A percentile compares a stretch with the other conserved stretches of the same genome.
phyloP scores from a whole-genome alignment of 2,797 vertebrate genomes.

The Garrulus glandarius region DNA sequence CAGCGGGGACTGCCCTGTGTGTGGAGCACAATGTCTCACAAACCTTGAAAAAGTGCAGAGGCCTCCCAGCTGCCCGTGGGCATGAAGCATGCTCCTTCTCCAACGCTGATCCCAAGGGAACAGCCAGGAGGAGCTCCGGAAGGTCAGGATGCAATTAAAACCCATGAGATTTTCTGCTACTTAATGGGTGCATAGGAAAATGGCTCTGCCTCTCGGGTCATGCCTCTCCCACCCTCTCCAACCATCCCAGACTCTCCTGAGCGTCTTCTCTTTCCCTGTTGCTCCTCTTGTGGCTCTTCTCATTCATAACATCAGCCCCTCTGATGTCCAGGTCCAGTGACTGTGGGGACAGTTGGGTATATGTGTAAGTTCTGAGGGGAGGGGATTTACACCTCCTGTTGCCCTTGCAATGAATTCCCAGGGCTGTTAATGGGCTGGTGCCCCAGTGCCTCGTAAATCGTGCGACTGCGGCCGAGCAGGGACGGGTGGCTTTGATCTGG shows the following conservation, averaged over 20 bases:
- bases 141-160: constrained; percentile 42
- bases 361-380: constrained; percentile 46
- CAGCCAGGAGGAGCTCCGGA: background rate
- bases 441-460: constrained; percentile 81
- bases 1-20: background rate
- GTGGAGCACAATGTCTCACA: background rate
- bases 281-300: background rate
- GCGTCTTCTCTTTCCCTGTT: background rate
- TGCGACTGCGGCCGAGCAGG: constrained; percentile 30
- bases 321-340: background rate
- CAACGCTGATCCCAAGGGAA: background rate
- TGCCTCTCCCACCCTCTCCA: background rate
- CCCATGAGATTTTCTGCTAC: background rate
- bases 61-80: background rate
- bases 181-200: background rate
- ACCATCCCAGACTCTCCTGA: background rate
- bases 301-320: background rate
- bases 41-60: background rate
- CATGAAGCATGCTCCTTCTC: background rate
- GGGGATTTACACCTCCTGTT: constrained; percentile 69
- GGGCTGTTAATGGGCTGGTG: constrained; percentile 76
- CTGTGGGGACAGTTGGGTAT: constrained; percentile 38
- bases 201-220: background rate
- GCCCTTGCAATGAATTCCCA: constrained; percentile 72
- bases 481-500: constrained; percentile 80